A percentile compares a stretch with the other conserved stretches of the same genome.
These are phyloP conservation scores for Collichthys lucidus DNA, from an alignment of 2,113 vertebrate genomes.

Conservation along the genomic window DNA sequence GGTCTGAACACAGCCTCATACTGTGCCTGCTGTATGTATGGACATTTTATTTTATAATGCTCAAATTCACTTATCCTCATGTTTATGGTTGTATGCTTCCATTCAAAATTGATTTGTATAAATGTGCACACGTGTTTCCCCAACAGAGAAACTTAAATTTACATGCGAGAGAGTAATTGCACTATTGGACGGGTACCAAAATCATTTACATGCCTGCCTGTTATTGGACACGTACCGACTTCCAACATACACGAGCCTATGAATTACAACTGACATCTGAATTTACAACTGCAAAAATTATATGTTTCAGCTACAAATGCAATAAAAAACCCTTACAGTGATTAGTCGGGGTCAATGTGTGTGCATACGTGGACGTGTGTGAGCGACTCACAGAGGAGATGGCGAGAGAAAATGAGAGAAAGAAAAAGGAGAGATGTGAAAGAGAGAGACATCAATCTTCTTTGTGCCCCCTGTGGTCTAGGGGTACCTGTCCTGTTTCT, in stretches of 20 bases:
- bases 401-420: constrained; percentile 36
- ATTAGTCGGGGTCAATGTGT: constrained; percentile 46
- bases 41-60: neutral
- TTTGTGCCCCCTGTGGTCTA: constrained; percentile 67
- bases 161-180: constrained; percentile 30
- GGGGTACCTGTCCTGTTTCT: constrained; percentile 79
- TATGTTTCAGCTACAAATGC: neutral
- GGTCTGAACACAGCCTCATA: neutral
- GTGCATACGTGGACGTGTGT: constrained; percentile 23
- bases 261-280: constrained; percentile 10
- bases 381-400: constrained; percentile 31
- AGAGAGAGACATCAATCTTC: constrained; percentile 78
- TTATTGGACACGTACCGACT: constrained; percentile 1
- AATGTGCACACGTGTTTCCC: neutral
- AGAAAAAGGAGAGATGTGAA: constrained; percentile 2
- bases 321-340: constrained; percentile 9
- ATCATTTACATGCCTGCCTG: constrained; percentile 20
- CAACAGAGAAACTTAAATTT: constrained; percentile 21
- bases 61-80: neutral
- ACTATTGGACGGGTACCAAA: constrained; percentile 16
- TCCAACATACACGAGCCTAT: constrained; percentile 2
- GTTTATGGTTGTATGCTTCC: neutral
- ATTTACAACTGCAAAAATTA: constrained; percentile 20
- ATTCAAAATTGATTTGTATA: neutral
- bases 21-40: neutral